Evolutionary conservation across 2,888 invertebrate genomes (phyloP).

Genomic region (Eilema sororculum): DNA sequence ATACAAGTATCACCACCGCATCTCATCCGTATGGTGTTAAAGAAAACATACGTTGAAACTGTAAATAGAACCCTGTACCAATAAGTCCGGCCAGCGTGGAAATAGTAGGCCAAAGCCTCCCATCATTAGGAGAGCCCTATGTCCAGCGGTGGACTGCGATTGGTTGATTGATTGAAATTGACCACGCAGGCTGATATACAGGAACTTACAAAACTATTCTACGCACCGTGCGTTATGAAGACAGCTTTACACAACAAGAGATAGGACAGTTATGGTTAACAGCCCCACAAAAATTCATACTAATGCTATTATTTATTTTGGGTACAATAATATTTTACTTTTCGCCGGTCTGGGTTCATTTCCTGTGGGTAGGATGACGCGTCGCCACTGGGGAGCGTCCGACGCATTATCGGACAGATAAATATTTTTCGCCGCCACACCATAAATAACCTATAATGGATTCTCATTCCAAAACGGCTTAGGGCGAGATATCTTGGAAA

Average conservation of each 20-base stretch:
- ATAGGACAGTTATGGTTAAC: neutral
- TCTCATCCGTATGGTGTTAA: too few species aligned
- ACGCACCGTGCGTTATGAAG: neutral
- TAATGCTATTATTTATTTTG: slow-evolving; percentile 53
- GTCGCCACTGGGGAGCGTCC: slow-evolving; percentile 58
- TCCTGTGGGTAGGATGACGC: slow-evolving; percentile 57
- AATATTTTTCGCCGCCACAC: slow-evolving; percentile 82
- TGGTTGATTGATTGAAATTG: too few species aligned
- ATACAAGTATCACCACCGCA: too few species aligned
- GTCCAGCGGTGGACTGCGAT: too few species aligned
- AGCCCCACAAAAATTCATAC: slow-evolving; percentile 5
- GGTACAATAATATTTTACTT: slow-evolving; percentile 57
- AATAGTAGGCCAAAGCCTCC: too few species aligned
- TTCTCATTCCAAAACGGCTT: slow-evolving; percentile 70
- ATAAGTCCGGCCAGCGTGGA: too few species aligned
- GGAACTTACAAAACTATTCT: neutral
- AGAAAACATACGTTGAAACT: too few species aligned
- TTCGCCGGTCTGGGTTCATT: slow-evolving; percentile 67
- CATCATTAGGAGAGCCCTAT: too few species aligned
- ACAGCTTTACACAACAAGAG: neutral
- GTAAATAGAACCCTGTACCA: too few species aligned
- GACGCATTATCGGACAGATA: slow-evolving; percentile 81
- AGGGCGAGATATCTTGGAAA: slow-evolving; percentile 52
- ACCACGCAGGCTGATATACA: too few species aligned
- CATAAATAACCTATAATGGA: slow-evolving; percentile 86